Conservation (phyloP, 2,888 invertebrate genomes). For the Ennomos fuscantarius region DNA sequence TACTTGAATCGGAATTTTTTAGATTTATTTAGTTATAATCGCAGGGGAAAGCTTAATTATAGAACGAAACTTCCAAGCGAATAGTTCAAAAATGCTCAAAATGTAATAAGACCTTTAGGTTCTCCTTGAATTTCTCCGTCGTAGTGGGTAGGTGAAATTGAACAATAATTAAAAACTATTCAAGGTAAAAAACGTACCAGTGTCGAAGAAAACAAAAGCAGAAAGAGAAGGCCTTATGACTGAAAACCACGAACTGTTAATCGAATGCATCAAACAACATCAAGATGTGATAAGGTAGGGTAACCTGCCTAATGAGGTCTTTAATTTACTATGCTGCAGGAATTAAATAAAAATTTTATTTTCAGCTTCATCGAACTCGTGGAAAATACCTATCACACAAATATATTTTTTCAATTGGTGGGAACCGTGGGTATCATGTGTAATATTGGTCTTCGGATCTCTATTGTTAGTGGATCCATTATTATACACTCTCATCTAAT, state of each 20-base stretch:
- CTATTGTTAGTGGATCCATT: conserved; percentile 56
- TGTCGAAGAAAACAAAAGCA: conserved; percentile 38
- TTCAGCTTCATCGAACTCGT: conserved; percentile 74
- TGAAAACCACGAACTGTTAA: conserved; percentile 56
- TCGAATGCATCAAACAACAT: conserved; percentile 68
- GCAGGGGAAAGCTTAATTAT: too few relatives aligned
- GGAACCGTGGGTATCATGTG: conserved; percentile 79
- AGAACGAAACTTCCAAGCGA: too few relatives aligned
- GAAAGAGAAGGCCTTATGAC: conserved; percentile 38
- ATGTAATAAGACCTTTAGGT: too few relatives aligned
- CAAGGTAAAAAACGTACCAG: conserved; percentile 55
- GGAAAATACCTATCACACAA: conserved; percentile 77
- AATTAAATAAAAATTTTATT: conserved; percentile 8
- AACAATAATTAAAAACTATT: not conserved
- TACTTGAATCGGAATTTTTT: too few relatives aligned
- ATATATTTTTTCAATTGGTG: conserved; percentile 82
- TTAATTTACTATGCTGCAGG: not conserved
- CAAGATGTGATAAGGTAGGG: conserved; percentile 70
- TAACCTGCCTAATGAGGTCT: too few relatives aligned
- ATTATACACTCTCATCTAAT: too few relatives aligned
- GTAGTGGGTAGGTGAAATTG: too few relatives aligned
- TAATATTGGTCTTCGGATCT: conserved; percentile 72
- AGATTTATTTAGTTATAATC: too few relatives aligned
- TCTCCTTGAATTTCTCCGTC: too few relatives aligned
- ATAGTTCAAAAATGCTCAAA: too few relatives aligned